Evolutionary conservation across 2,113 vertebrate species (phyloP).

Genomic region (Chlamydotis undulata): DNA sequence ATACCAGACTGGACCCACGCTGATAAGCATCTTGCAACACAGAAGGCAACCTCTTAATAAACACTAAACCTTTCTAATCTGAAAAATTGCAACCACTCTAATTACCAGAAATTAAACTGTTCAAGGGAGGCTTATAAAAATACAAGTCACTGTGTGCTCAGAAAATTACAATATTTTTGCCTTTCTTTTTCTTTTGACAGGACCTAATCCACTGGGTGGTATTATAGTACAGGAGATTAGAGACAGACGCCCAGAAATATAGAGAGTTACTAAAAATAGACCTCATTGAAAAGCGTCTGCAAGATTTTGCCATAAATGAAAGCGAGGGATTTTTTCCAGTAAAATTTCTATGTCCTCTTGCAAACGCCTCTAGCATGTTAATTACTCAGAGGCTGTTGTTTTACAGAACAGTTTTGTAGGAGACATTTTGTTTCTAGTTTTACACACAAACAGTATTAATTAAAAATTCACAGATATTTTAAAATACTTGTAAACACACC

Average conservation of each 20-base stretch:
- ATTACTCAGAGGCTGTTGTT: not conserved
- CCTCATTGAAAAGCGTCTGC: not conserved
- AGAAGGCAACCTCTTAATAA: conserved; percentile 66
- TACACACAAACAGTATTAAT: not conserved
- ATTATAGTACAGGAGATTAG: not conserved
- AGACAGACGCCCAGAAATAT: not conserved
- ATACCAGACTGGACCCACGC: conserved; percentile 8
- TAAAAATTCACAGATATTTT: not conserved
- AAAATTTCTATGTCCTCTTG: not conserved
- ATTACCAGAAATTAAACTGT: conserved; percentile 59
- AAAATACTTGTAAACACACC: not conserved
- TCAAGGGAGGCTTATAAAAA: not conserved
- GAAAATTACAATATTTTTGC: not conserved
- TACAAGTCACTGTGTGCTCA: not conserved
- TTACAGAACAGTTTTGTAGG: not conserved
- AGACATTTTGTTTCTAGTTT: not conserved
- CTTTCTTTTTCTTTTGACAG: not conserved
- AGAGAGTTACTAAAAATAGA: not conserved
- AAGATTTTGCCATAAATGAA: not conserved
- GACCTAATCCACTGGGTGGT: not conserved
- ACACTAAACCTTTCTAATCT: conserved; percentile 64
- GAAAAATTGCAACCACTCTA: conserved; percentile 48
- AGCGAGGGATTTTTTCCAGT: not conserved
- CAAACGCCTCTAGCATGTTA: not conserved
- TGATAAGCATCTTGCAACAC: conserved; percentile 58